A percentile compares a stretch with the other conserved stretches of the same genome.
These are phyloP conservation scores for Rhaphigaster nebulosa DNA, from an alignment of 2,888 invertebrate species.

Conservation along the genomic window DNA sequence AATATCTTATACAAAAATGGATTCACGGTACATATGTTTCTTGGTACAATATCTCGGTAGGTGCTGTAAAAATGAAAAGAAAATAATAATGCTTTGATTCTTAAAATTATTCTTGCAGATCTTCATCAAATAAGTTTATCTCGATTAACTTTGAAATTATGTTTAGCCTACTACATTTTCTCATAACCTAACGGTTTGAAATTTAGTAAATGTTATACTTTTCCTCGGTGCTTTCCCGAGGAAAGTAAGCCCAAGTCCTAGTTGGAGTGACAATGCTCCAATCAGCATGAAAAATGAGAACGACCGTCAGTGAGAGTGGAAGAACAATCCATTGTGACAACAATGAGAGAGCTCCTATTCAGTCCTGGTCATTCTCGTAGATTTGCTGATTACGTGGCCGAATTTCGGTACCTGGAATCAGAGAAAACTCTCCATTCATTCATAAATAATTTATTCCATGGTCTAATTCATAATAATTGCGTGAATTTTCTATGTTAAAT, in stretches of 20 bases:
- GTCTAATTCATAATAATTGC: no score
- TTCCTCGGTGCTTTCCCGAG: background rate
- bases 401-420: background rate
- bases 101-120: background rate
- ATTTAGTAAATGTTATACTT: background rate
- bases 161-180: background rate
- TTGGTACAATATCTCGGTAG: no score
- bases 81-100: no score
- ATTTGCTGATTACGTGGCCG: background rate
- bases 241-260: slow-evolving; percentile 13
- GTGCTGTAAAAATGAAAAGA: no score
- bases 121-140: background rate
- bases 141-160: background rate
- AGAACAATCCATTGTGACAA: background rate
- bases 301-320: background rate
- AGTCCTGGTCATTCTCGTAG: background rate
- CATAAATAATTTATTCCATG: no score
- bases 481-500: no score
- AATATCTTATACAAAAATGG: no score
- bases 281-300: slow-evolving; percentile 27
- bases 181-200: background rate
- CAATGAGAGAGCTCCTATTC: background rate
- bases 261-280: background rate
- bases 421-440: background rate
- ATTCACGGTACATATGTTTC: no score